A percentile compares a stretch with the other conserved stretches of the same genome.
phyloP scores from a whole-genome alignment of 2,113 vertebrate genomes.

The Reinhardtius hippoglossoides region DNA sequence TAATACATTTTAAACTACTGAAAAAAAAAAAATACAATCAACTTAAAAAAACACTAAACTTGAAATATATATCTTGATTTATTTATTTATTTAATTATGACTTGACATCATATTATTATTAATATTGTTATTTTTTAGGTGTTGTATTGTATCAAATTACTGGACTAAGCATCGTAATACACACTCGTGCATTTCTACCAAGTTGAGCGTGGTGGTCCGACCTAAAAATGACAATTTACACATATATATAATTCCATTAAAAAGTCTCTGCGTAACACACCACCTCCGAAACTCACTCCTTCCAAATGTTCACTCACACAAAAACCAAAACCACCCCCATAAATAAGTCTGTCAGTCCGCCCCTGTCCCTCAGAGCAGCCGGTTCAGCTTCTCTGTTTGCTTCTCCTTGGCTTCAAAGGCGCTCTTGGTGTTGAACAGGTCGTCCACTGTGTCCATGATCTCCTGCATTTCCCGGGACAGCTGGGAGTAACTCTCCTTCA shows the following conservation, averaged over 20 bases:
- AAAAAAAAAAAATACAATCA: too few species aligned
- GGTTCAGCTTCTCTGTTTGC: slow-evolving; percentile 85
- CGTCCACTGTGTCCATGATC: slow-evolving; percentile 81
- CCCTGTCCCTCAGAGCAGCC: slow-evolving; percentile 81
- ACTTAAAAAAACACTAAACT: too few species aligned
- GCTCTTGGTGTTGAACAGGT: slow-evolving; percentile 82
- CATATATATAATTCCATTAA: slow-evolving; percentile 15
- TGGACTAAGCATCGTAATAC: neutral
- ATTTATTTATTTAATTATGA: too few species aligned
- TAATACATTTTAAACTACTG: too few species aligned
- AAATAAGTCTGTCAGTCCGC: slow-evolving; percentile 9
- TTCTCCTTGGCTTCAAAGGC: slow-evolving; percentile 85
- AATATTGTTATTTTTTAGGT: too few species aligned
- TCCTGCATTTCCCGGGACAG: slow-evolving; percentile 84
- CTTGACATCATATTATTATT: too few species aligned
- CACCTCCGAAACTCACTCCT: slow-evolving; percentile 4
- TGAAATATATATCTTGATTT: too few species aligned
- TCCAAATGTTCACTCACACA: slow-evolving; percentile 16
- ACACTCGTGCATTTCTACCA: neutral
- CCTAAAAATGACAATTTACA: slow-evolving; percentile 10
- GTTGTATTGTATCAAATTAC: neutral
- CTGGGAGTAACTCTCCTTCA: slow-evolving; percentile 82
- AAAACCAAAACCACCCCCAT: slow-evolving; percentile 14
- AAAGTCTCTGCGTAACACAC: neutral
- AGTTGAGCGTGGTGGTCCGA: neutral